phyloP scores from a whole-genome alignment of 2,797 vertebrate species.

The Acrossocheilus wenchowensis region DNA sequence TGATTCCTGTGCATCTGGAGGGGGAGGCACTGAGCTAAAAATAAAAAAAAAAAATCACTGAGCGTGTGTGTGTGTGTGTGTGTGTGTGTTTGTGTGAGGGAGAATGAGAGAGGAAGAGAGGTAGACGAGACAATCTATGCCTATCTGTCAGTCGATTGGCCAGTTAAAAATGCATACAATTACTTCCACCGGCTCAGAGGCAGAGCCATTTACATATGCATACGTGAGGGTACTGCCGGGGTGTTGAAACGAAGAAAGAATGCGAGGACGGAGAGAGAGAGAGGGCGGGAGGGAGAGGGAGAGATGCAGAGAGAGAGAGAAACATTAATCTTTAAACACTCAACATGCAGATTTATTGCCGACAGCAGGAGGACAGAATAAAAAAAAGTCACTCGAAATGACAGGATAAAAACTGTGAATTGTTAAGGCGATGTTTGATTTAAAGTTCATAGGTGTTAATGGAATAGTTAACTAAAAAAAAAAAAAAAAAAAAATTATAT shows the following conservation, averaged over 20 bases:
- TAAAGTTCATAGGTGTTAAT: conserved; percentile 44
- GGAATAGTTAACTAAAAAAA: background rate
- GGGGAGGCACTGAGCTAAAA: conserved; percentile 94
- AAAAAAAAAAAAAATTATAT: background rate
- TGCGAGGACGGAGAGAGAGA: conserved; percentile 60
- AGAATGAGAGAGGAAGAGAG: conserved; percentile 40
- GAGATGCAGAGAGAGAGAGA: conserved; percentile 73
- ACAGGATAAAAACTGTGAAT: conserved; percentile 48
- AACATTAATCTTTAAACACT: conserved; percentile 86
- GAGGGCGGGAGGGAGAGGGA: conserved; percentile 60
- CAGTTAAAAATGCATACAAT: conserved; percentile 91
- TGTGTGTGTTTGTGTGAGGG: conserved; percentile 40
- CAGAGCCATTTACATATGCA: conserved; percentile 80
- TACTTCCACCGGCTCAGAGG: conserved; percentile 83
- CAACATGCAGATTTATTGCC: conserved; percentile 72
- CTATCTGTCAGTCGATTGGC: conserved; percentile 89
- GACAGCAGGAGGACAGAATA: conserved; percentile 66
- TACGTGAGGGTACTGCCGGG: conserved; percentile 81
- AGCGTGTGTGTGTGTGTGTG: conserved; percentile 1
- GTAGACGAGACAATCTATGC: conserved; percentile 83
- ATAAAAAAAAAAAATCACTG: conserved; percentile 80
- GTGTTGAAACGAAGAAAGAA: conserved; percentile 60
- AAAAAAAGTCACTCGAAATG: conserved; percentile 58
- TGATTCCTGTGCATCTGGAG: conserved; percentile 89
- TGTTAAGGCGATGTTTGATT: conserved; percentile 55